Evolutionary conservation across 2,888 invertebrate genomes (phyloP), one percentile per base, ranked within the genome.

Genomic region (Pyrrhia umbra): DNA sequence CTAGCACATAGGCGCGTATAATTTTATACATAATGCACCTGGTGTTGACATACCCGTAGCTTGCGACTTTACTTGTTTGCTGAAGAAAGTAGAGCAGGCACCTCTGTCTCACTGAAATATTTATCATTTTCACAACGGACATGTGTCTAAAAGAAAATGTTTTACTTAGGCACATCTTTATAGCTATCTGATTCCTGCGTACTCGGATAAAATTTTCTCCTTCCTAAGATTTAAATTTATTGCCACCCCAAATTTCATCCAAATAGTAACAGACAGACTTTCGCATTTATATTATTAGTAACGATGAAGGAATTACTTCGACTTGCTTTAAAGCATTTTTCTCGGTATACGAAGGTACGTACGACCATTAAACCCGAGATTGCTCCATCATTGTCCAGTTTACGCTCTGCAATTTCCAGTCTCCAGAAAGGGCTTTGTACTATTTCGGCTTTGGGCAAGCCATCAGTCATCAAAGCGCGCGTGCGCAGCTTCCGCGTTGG

Each of bases 401-500:
- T 67, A 73, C 63, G 67, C 37, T 49, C 37, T n/a, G 55, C 65
- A 65, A 61, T 73, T 56, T 59, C 52, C 62, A 72, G 51, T 49
- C 39, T 47, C 47, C 60, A 66, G 71, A 77, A 80, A 77, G 77
- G 75, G 79, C 80, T 72, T 75, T 74, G 80, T 74, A 81, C 85
- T 84, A 85, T 86, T 85, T 83, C 78, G 81, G 83, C 79, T 65
- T 76, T 79, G 74, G 80, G 79, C 76, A 76, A 80, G 78, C 63
- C 79, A 78, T 83, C 85, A 79, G 77, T 83, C 85, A 79, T 80
- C 85, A 77, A 78, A 77, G 68, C 60, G 51, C 52, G 76, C 77
- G 72, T 68, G 60, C 49, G 71, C 77, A 55, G 60, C 83, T 94
- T 94, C 94, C 94, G 90, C 85, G 85, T 92, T 94, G 94, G 94